phyloP scores from a whole-genome alignment of 2,797 vertebrate genomes.

The Melanotaenia parkinsoni region DNA sequence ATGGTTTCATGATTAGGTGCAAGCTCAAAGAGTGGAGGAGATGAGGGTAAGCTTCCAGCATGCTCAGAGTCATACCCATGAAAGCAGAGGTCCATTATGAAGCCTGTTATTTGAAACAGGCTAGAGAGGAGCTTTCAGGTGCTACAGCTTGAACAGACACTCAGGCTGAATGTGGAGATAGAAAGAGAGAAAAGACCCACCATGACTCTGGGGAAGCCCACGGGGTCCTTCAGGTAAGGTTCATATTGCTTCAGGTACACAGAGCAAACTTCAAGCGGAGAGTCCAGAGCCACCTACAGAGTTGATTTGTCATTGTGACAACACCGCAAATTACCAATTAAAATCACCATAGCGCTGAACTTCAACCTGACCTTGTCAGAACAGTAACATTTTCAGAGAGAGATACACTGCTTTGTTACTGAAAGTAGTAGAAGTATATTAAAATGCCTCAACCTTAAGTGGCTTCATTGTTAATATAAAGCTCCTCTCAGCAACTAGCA shows the following conservation, averaged over 20 bases:
- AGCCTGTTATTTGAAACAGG: constrained; percentile 48
- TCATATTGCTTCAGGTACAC: constrained; percentile 88
- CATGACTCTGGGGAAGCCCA: constrained; percentile 91
- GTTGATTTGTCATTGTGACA: not conserved
- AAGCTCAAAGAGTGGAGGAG: constrained; percentile 43
- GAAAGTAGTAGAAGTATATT: too few relatives aligned
- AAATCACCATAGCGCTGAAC: not conserved
- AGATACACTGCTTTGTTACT: not conserved
- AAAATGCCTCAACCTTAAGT: not conserved
- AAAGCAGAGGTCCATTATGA: constrained; percentile 51
- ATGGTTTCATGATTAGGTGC: constrained; percentile 57
- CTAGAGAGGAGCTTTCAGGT: constrained; percentile 38
- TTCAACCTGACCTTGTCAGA: not conserved
- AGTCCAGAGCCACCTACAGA: constrained; percentile 88
- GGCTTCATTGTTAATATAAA: not conserved
- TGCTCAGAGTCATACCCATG: constrained; percentile 45
- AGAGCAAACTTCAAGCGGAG: constrained; percentile 87
- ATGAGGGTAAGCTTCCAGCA: constrained; percentile 54
- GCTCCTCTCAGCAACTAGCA: not conserved
- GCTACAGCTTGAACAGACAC: constrained; percentile 2
- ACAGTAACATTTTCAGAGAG: not conserved
- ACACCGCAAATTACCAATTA: not conserved
- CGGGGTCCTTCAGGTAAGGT: constrained; percentile 91
- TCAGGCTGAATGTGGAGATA: constrained; percentile 2
- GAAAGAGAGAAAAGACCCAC: constrained; percentile 65